A percentile compares a stretch with the other conserved stretches of the same genome.
phyloP scores from a whole-genome alignment of 2,113 vertebrate species.

The Bucco capensis region DNA sequence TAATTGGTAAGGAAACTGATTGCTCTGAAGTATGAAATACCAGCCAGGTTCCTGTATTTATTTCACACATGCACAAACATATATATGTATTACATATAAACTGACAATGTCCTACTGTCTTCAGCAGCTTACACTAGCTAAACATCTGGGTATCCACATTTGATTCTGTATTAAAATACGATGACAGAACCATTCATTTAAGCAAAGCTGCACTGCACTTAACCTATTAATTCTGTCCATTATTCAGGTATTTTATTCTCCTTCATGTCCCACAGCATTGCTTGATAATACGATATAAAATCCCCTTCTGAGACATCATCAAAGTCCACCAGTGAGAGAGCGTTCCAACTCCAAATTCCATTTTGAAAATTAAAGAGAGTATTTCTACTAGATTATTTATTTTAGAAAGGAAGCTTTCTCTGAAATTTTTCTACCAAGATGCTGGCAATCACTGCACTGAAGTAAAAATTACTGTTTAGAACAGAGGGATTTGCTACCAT shows the following conservation, averaged over 20 bases:
- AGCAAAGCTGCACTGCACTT: background rate
- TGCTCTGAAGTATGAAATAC: background rate
- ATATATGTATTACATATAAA: background rate
- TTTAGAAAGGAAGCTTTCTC: constrained; percentile 1
- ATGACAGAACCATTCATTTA: background rate
- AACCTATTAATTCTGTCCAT: background rate
- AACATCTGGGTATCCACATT: background rate
- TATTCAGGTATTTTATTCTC: background rate
- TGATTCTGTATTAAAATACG: background rate
- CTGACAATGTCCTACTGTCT: background rate
- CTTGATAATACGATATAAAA: background rate
- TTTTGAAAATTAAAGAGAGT: background rate
- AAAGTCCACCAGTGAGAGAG: background rate
- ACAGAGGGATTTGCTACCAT: background rate
- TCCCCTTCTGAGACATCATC: background rate
- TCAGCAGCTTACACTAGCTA: background rate
- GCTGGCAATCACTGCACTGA: background rate
- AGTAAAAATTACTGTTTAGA: background rate
- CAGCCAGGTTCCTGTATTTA: background rate
- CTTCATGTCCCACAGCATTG: background rate
- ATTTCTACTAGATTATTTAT: constrained; percentile 17
- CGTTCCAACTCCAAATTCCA: background rate
- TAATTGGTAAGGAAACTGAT: background rate
- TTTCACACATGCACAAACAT: background rate
- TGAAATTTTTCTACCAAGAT: background rate